A percentile compares a stretch with the other conserved stretches of the same genome.
Evolutionary conservation across 2,113 vertebrate genomes (phyloP).

Genomic region (Riparia riparia): DNA sequence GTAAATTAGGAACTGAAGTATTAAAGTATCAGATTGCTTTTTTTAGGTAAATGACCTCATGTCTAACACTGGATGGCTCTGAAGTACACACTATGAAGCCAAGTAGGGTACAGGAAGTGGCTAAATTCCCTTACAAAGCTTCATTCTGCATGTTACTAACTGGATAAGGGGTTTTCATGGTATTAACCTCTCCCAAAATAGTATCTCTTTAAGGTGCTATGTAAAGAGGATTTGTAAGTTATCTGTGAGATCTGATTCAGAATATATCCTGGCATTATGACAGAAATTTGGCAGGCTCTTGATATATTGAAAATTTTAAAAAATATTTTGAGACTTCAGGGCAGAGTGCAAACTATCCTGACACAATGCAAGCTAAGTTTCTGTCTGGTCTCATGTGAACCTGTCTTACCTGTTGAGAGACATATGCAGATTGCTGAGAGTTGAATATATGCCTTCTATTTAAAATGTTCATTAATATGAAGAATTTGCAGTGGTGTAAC

Average conservation of each 20-base stretch:
- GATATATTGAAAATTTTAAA: not conserved
- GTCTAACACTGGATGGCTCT: conserved; percentile 59
- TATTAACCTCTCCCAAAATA: conserved; percentile 46
- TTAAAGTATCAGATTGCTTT: not conserved
- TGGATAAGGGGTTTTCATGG: not conserved
- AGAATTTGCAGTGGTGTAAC: not conserved
- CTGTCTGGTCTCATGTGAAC: not conserved
- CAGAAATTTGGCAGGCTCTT: not conserved
- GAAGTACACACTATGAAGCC: not conserved
- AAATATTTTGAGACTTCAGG: not conserved
- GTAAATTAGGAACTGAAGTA: not conserved
- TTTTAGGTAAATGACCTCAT: not conserved
- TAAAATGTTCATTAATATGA: not conserved
- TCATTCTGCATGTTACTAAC: conserved; percentile 9
- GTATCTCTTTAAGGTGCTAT: not conserved
- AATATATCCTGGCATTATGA: not conserved
- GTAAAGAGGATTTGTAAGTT: conserved; percentile 30
- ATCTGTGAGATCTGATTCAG: not conserved
- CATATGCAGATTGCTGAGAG: not conserved
- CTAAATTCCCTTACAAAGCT: not conserved
- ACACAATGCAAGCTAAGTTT: not conserved
- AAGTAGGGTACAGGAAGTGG: not conserved
- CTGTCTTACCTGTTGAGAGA: not conserved
- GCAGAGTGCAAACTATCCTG: not conserved
- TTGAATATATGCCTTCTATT: not conserved